phyloP scores from a whole-genome alignment of 2,113 vertebrate genomes.

The Ophthalmolycus amberensis region DNA sequence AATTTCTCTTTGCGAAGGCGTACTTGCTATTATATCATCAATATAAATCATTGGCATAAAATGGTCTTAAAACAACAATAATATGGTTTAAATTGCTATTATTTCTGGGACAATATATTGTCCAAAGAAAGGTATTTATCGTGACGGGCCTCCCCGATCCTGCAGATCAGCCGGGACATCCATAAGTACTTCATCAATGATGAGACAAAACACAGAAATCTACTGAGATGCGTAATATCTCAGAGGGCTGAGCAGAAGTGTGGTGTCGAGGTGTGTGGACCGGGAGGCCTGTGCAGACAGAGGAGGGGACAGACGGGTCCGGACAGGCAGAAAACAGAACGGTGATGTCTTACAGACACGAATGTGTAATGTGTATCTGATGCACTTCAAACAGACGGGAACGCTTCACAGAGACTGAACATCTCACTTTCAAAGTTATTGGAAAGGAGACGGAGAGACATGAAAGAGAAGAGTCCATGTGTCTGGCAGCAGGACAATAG shows the following conservation, averaged over 20 bases:
- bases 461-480: slow-evolving; percentile 6
- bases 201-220: too few relatives aligned
- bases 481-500: not conserved
- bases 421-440: not conserved
- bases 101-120: too few relatives aligned
- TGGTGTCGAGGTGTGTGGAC: slow-evolving; percentile 19
- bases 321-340: slow-evolving; percentile 37
- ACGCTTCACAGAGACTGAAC: slow-evolving; percentile 1
- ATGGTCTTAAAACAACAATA: too few relatives aligned
- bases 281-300: slow-evolving; percentile 34
- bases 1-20: too few relatives aligned
- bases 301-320: slow-evolving; percentile 34
- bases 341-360: slow-evolving; percentile 34
- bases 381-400: slow-evolving; percentile 21
- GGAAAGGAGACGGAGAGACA: not conserved
- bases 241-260: not conserved
- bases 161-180: too few relatives aligned
- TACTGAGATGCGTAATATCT: too few relatives aligned
- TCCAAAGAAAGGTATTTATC: too few relatives aligned
- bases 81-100: too few relatives aligned
- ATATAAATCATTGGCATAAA: too few relatives aligned
- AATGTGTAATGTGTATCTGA: slow-evolving; percentile 47
- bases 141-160: too few relatives aligned
- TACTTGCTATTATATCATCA: too few relatives aligned
- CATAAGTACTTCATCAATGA: too few relatives aligned